Base-by-base conservation (phyloP, 2,797 vertebrate genomes). In the Cryptoprocta ferox region DNA sequence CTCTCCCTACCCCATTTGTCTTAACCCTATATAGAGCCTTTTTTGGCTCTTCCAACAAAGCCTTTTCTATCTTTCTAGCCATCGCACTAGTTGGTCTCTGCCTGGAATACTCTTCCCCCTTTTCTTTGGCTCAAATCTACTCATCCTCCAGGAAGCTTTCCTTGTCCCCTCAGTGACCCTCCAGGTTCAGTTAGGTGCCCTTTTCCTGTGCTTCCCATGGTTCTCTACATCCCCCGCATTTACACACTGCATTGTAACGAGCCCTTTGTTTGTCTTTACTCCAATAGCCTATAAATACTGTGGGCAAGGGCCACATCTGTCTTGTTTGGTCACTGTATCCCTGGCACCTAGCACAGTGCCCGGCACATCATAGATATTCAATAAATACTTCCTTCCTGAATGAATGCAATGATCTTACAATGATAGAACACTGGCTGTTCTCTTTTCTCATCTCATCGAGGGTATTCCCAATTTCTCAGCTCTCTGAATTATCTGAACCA, bases 111-210 rank as follows among this genome's bases (percentile, higher is more conserved):
- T 89, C 35, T 12, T 32, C 53, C 13, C 24, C 14, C 30, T 79
- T 71, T 18, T 42, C 73, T 73, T 5, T 32, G 63, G n/a, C 75
- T 94, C 84, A 35, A 68, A 19, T 65, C 50, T 70, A 37, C 32
- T 37, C 59, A 95, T 94, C 80, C 18, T 87, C 53, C 56, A 15
- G 80, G 71, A 89, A 63, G 83, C n/a, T n/a, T 28, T 94, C 42
- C 78, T 79, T 42, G 6, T 6, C 3, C 5, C 5, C 30, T 37
- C 3, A 2, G 16, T 37, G 24, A 32, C 5, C 0, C 5, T 2
- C 37, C 5, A 5, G 1, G 39, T 61, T 53, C 37, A 13, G 6
- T 21, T 26, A 76, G 39, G n/a, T 16, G 50, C 16, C 56, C 79
- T 84, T 65, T 8, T 18, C 37, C n/a, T 7, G 10, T 56, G 26